Conservation (phyloP, 2,797 vertebrate genomes). For the Karalla daura region DNA sequence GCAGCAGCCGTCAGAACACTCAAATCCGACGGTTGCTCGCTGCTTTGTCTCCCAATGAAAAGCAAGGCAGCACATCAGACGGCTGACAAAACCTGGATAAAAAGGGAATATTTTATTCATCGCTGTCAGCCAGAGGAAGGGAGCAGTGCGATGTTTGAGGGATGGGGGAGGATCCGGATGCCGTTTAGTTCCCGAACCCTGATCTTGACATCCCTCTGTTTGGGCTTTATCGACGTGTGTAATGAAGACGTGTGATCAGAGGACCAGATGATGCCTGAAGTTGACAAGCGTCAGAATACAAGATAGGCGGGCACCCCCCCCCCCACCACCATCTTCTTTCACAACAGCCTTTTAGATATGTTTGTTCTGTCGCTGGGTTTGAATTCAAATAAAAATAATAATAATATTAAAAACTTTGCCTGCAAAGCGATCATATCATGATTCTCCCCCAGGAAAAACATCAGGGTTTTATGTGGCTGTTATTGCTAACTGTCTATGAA, state of each 20-base stretch:
- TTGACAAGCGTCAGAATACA: slow-evolving; percentile 27
- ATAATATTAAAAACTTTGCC: background rate
- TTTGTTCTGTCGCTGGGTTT: slow-evolving; percentile 16
- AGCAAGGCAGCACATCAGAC: slow-evolving; percentile 61
- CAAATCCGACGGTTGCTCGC: slow-evolving; percentile 40
- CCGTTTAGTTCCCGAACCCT: slow-evolving; percentile 36
- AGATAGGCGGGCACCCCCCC: slow-evolving; percentile 1
- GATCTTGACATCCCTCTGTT: slow-evolving; percentile 20
- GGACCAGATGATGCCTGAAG: slow-evolving; percentile 28
- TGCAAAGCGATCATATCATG: background rate
- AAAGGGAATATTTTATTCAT: slow-evolving; percentile 70
- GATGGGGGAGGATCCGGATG: slow-evolving; percentile 26
- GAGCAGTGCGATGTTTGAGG: slow-evolving; percentile 31
- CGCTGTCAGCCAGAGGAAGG: slow-evolving; percentile 46
- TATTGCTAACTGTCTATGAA: background rate
- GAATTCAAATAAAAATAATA: too few relatives aligned
- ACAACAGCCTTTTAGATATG: background rate
- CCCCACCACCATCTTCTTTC: background rate
- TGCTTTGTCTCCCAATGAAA: slow-evolving; percentile 64
- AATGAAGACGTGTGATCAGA: slow-evolving; percentile 49
- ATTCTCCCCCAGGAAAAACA: background rate
- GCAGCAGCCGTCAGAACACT: slow-evolving; percentile 58
- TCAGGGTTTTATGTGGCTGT: background rate
- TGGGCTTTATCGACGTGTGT: slow-evolving; percentile 1
- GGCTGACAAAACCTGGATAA: slow-evolving; percentile 62